These are phyloP conservation scores for Cygnus olor DNA, from an alignment of 2,797 vertebrate genomes.

Conservation along the genomic window DNA sequence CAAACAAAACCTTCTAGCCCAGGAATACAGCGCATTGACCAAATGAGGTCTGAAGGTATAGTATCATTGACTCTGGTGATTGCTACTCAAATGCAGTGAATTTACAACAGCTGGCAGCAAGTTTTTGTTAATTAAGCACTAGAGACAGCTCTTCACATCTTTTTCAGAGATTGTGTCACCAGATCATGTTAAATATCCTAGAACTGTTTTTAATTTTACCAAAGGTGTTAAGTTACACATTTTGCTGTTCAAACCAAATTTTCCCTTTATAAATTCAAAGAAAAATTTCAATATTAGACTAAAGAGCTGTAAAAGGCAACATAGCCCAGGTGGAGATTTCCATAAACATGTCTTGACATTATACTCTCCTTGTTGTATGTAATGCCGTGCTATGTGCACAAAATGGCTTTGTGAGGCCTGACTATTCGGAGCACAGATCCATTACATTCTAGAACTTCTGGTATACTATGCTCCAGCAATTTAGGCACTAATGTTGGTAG, in stretches of 20 bases:
- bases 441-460: not conserved
- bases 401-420: not conserved
- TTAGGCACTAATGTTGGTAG: not conserved
- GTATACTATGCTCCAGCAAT: not conserved
- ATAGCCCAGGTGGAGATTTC: not conserved
- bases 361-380: not conserved
- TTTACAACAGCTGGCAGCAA: not conserved
- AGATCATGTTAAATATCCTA: not conserved
- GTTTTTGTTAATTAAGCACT: not conserved
- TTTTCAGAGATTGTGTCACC: not conserved
- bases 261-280: not conserved
- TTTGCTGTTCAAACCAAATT: not conserved
- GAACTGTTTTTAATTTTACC: not conserved
- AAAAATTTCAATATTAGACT: not conserved
- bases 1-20: not conserved
- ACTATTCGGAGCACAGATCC: not conserved
- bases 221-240: not conserved
- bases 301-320: not conserved
- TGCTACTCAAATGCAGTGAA: not conserved
- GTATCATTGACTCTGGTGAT: not conserved
- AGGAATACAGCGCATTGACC: not conserved
- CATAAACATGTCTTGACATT: not conserved
- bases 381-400: not conserved
- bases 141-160: not conserved
- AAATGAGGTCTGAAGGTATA: not conserved